Evolutionary conservation across 2,797 vertebrate species (phyloP).

Genomic region (Heterohyrax brucei): DNA sequence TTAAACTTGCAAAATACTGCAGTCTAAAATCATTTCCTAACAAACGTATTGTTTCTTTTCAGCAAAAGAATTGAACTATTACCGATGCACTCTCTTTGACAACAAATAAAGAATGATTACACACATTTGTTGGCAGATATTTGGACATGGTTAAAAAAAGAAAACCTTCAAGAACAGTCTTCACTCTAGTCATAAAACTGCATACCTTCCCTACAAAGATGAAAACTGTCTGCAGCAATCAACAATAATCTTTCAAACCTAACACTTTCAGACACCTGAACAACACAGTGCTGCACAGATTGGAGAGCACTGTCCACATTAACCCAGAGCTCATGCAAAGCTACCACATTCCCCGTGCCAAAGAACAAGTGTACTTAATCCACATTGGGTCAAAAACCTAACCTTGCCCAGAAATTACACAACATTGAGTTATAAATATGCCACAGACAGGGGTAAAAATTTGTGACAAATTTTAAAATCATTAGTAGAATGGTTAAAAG

Average conservation of each 20-base stretch:
- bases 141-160: constrained; percentile 18
- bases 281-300: too few relatives aligned
- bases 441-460: not conserved
- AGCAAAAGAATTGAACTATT: constrained; percentile 49
- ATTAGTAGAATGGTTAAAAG: not conserved
- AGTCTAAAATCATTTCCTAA: constrained; percentile 69
- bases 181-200: constrained; percentile 48
- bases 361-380: not conserved
- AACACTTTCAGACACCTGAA: not conserved
- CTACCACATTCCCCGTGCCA: not conserved
- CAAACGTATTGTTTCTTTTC: constrained; percentile 55
- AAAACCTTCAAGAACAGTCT: constrained; percentile 45
- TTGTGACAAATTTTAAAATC: constrained; percentile 62
- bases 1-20: constrained; percentile 62
- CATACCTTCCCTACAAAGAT: constrained; percentile 37
- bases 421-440: constrained; percentile 30
- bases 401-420: constrained; percentile 18
- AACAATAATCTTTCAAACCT: not conserved
- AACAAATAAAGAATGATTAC: constrained; percentile 61
- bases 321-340: not conserved
- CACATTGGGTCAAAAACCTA: not conserved
- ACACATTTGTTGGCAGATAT: constrained; percentile 48
- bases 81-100: constrained; percentile 61
- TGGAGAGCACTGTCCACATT: not conserved
- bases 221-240: constrained; percentile 38